Percentiles rank a stretch among this genome's conserved stretches.
Evolutionary conservation across 2,797 vertebrate species (phyloP).

Genomic region (Monodelphis domestica): DNA sequence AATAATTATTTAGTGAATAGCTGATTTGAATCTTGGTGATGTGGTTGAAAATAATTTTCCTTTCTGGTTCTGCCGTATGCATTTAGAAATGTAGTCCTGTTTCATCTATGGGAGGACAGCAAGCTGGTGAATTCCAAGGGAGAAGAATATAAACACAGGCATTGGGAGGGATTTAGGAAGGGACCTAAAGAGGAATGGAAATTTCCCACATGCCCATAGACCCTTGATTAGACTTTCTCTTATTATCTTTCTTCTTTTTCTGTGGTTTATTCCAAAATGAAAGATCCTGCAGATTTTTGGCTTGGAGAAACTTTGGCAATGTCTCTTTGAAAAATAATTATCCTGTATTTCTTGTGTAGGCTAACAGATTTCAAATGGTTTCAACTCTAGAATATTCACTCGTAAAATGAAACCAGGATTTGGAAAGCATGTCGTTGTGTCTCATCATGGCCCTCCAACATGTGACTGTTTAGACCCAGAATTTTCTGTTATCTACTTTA

Average conservation of each 20-base stretch:
- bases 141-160: conserved; percentile 65
- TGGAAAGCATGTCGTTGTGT: conserved; percentile 32
- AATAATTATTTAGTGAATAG: not conserved
- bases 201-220: conserved; percentile 46
- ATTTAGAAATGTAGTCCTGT: conserved; percentile 11
- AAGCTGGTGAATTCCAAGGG: conserved; percentile 58
- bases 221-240: conserved; percentile 67
- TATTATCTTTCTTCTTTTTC: conserved; percentile 67
- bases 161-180: conserved; percentile 66
- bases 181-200: conserved; percentile 52
- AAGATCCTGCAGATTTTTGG: conserved; percentile 75
- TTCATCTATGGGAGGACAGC: conserved; percentile 58
- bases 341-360: conserved; percentile 67
- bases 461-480: conserved; percentile 54
- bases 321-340: conserved; percentile 77
- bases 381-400: conserved; percentile 65
- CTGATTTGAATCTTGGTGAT: not conserved
- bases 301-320: conserved; percentile 73
- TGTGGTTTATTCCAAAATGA: conserved; percentile 72
- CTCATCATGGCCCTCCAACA: conserved; percentile 63
- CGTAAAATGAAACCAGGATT: conserved; percentile 61
- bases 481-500: conserved; percentile 30
- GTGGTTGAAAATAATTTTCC: conserved; percentile 18
- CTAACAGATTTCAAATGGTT: conserved; percentile 70
- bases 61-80: conserved; percentile 28